Evolutionary conservation across 2,888 invertebrate genomes (phyloP), one percentile per base, ranked within the genome.

Genomic region (Drosophila neonasuta): DNA sequence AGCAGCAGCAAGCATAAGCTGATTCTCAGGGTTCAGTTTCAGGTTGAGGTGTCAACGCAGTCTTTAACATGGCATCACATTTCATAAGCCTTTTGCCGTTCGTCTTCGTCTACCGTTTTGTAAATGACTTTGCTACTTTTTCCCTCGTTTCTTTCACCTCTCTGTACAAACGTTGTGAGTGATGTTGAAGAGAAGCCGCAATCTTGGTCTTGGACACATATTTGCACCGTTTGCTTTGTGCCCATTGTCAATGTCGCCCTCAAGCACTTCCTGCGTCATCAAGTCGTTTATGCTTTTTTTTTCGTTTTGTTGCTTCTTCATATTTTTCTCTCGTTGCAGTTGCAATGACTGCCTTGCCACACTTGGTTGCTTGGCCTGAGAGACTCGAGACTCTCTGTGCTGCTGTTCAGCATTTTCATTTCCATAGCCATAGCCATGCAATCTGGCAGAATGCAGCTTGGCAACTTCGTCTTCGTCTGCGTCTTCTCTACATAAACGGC

Each of bases 191-290:
- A 46, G 51, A 50, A 59, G 63, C 46, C 42, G 51, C 55, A 41
- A 36, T 48, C 60, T 71, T 73, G 46, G 59, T 69, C 62, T 71
- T 68, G 71, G 63, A 75, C 78, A 76, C 77, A 80, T 77, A 24
- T 69, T 77, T 62, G 55, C 24, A 24, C 54, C 44, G 61, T 62
- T 54, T 48, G 58, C 58, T 39, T 59, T 24, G 32, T 65, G 69
- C 59, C 71, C 82, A 86, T 84, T 86, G 82, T 80, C 86, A 86
- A 86, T 87, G 87, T 84, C 86, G 80, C 71, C 81, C 76, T 79
- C 70, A 72, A 83, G 81, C 66, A 79, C 66, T 75, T 77, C 75
- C 81, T 78, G 51, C 64, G 68, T 78, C 83, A 75, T 71, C 82
- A 77, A 73, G 74, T 68, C 83, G 64, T 78, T 80, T 77, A 64